phyloP scores from a whole-genome alignment of 37 sponge, comb jelly and placozoan genomes.

The Spongilla lacustris region DNA sequence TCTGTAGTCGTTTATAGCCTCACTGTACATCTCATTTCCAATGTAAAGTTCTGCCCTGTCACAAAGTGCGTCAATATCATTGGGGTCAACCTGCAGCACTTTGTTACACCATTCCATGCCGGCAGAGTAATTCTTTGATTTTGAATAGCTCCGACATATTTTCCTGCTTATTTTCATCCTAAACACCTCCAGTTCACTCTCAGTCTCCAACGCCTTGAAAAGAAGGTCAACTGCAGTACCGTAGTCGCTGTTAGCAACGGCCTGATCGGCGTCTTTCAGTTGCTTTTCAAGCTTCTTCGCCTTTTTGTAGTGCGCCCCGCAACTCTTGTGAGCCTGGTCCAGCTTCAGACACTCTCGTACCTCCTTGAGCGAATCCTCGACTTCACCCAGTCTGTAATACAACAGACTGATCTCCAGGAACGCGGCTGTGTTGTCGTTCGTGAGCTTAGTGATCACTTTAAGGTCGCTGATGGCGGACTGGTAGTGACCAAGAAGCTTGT shows the following conservation, averaged over 20 bases:
- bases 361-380: conserved; percentile 91
- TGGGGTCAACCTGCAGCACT: conserved; percentile 75
- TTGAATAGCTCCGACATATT: conserved; percentile 70
- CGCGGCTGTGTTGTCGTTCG: conserved; percentile 90
- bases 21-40: conserved; percentile 81
- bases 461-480: conserved; percentile 88
- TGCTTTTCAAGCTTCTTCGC: conserved; percentile 94
- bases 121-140: conserved; percentile 53
- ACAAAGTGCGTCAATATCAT: conserved; percentile 86
- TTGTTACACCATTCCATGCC: conserved; percentile 77
- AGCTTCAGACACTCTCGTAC: conserved; percentile 95
- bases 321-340: conserved; percentile 91
- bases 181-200: conserved; percentile 29
- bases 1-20: conserved; percentile 92
- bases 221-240: conserved; percentile 75
- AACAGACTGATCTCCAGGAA: conserved; percentile 76
- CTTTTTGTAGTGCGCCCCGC: conserved; percentile 95
- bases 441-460: conserved; percentile 84
- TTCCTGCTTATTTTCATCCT: conserved; percentile 25
- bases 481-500: conserved; percentile 58
- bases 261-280: conserved; percentile 60
- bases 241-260: conserved; percentile 73
- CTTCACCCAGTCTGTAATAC: conserved; percentile 88
- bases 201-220: conserved; percentile 60
- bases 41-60: conserved; percentile 93